phyloP scores from a whole-genome alignment of 2,797 vertebrate genomes.

The Meda fulgida region DNA sequence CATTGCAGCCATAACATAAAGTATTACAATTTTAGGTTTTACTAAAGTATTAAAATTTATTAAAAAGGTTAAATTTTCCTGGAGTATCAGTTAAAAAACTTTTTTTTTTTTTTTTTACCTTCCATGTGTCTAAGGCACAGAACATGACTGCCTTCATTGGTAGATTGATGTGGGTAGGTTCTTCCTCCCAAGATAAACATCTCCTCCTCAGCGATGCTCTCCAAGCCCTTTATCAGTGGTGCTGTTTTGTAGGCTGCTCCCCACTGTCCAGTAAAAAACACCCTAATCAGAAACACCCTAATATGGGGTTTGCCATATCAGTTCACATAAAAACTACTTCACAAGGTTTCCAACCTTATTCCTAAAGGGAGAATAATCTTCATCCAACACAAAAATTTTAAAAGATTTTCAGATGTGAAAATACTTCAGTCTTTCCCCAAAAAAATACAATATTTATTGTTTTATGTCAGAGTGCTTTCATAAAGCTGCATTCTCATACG shows the following conservation, averaged over 20 bases:
- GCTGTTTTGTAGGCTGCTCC: conserved; percentile 46
- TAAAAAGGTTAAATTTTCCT: neutral
- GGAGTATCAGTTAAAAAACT: neutral
- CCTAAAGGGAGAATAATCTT: neutral
- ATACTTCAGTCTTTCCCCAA: neutral
- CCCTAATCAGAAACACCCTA: conserved; percentile 45
- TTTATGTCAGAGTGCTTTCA: neutral
- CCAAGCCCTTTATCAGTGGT: conserved; percentile 65
- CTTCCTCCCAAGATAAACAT: conserved; percentile 75
- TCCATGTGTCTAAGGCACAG: conserved; percentile 62
- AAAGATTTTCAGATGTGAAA: neutral
- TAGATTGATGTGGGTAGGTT: conserved; percentile 68
- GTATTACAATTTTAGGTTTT: neutral
- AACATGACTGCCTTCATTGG: conserved; percentile 70
- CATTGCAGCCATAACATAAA: neutral
- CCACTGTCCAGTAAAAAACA: conserved; percentile 64
- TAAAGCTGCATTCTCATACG: neutral
- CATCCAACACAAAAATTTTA: neutral
- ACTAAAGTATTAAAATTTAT: neutral
- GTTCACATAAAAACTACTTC: conserved; percentile 30
- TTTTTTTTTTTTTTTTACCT: conserved; percentile 27
- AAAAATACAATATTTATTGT: neutral
- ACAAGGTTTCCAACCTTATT: neutral
- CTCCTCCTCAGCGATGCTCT: conserved; percentile 60
- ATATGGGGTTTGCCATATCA: conserved; percentile 20